Evolutionary conservation across 2,888 invertebrate genomes (phyloP), one percentile per base, ranked within the genome.

Genomic region (Nomada flava): DNA sequence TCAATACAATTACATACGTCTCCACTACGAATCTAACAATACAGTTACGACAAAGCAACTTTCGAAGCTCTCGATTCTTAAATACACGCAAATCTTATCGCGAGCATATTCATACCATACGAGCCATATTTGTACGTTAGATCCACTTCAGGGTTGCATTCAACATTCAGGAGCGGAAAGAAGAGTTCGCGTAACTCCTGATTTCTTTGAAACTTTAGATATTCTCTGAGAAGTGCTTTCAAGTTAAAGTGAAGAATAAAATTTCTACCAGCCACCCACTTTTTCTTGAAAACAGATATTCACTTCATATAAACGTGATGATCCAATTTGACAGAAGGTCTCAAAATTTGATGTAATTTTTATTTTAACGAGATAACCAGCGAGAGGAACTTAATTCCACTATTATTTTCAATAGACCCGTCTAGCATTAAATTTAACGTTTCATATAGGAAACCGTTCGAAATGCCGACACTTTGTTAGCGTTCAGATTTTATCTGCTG

Each of bases 121-220:
- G 9, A 36, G 52, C 4, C 18, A 20, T 55, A 42, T 20, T 62
- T 44, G 11, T 10, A 18, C 52, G n/a, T 18, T 36, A 9, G 36
- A 62, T 47, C 63, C 42, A 52, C 42, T 52, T 42, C 13, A 23
- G 71, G 20, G 18, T n/a, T 62, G 29, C 36, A 23, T 71, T 62
- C 50, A 42, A 42, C 60, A 53, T 52, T 26, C 9, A 23, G 18
- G 23, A 26, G 57, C n/a, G n/a, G 26, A 13, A 5, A 23, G 42
- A 26, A 42, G 26, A 53, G 23, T 64, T 72, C 36, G 36, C 15
- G 15, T 44, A 13, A 63, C 23, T 64, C 1, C 4, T 23, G 64
- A 53, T 72, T 72, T 64, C 53, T 42, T 42, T 20, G 26, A 42
- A 64, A 72, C 64, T 72, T 44, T 5, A 2, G n/a, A 42, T 4